phyloP scores from a whole-genome alignment of 2,888 invertebrate species.

The Ochropleura leucogaster region DNA sequence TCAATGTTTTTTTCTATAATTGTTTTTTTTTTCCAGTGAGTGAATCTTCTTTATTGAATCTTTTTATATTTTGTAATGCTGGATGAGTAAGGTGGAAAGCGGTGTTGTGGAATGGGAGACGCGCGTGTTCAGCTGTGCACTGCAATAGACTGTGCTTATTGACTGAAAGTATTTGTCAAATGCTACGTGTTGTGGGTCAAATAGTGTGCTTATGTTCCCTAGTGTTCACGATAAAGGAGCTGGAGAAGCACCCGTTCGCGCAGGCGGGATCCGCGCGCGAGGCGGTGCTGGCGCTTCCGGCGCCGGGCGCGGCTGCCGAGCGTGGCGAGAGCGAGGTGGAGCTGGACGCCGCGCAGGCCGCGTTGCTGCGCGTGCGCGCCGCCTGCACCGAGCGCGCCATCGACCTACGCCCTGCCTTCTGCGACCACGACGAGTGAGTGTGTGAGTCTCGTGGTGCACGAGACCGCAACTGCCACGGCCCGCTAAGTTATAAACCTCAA shows the following conservation, averaged over 20 bases:
- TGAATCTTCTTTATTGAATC: too few species aligned
- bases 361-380: conserved; percentile 91
- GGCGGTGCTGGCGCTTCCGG: conserved; percentile 88
- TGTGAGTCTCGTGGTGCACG: background rate
- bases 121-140: background rate
- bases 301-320: conserved; percentile 79
- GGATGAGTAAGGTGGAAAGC: background rate
- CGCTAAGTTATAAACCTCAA: too few species aligned
- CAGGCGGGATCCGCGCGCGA: conserved; percentile 71
- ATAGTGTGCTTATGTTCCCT: conserved; percentile 5
- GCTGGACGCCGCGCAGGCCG: conserved; percentile 91
- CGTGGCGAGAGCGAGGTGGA: conserved; percentile 69
- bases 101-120: background rate
- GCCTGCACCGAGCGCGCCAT: conserved; percentile 91
- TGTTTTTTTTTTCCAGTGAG: too few species aligned
- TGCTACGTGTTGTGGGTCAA: too few species aligned
- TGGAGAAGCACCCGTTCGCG: conserved; percentile 93
- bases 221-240: conserved; percentile 92
- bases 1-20: too few species aligned
- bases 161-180: background rate
- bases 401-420: conserved; percentile 92
- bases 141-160: background rate
- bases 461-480: too few species aligned
- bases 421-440: conserved; percentile 92
- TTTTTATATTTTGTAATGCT: background rate